Evolutionary conservation across 2,888 invertebrate species (phyloP).

Genomic region (Tridacna crocea): DNA sequence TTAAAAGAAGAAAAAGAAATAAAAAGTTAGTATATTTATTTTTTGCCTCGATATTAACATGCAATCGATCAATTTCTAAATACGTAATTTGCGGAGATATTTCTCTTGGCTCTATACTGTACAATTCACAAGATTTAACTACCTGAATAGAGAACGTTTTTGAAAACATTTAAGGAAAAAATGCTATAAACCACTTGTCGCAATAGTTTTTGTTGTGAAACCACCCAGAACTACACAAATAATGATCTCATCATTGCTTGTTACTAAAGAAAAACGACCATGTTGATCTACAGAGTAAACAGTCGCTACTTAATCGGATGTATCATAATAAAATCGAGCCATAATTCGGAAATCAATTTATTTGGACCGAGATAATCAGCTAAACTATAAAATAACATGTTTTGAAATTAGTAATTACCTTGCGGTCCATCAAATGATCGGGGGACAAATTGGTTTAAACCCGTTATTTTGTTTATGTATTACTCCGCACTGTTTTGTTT

Average conservation of each 20-base stretch:
- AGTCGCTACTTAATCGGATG: slow-evolving; percentile 29
- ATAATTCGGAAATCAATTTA: slow-evolving; percentile 60
- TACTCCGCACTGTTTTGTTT: slow-evolving; percentile 25
- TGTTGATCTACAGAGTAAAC: slow-evolving; percentile 11
- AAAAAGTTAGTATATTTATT: no score
- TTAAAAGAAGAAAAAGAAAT: no score
- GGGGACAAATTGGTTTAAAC: slow-evolving; percentile 33
- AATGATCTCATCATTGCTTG: slow-evolving; percentile 17
- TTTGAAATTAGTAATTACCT: slow-evolving; percentile 39
- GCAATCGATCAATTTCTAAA: no score
- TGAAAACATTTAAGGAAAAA: no score
- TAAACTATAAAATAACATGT: slow-evolving; percentile 52
- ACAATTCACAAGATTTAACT: no score
- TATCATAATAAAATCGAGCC: slow-evolving; percentile 49
- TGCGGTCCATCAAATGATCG: slow-evolving; percentile 44
- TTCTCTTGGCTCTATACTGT: no score
- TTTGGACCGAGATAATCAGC: slow-evolving; percentile 26
- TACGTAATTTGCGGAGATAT: no score
- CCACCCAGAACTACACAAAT: no score
- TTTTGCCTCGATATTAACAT: no score
- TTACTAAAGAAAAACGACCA: neutral
- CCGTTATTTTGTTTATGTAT: slow-evolving; percentile 41
- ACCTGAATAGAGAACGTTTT: no score
- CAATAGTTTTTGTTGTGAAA: no score
- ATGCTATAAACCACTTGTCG: no score